These are phyloP conservation scores for Steatocranus sp. DNA, from an alignment of 2,797 vertebrate genomes.

Conservation along the genomic window DNA sequence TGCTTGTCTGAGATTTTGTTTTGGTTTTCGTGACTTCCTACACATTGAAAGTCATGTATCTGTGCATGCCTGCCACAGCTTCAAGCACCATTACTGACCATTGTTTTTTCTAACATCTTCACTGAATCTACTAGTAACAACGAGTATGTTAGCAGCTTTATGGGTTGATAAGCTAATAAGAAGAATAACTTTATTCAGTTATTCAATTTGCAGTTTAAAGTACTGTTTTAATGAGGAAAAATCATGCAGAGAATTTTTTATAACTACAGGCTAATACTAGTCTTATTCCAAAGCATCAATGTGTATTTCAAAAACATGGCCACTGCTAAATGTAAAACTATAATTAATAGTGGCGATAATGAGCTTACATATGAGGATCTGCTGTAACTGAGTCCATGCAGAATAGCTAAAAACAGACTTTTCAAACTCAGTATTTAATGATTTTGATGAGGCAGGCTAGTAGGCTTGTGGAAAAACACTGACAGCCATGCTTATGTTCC, in stretches of 20 bases:
- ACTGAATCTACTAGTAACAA: not conserved
- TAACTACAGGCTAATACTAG: not conserved
- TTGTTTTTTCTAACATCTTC: not conserved
- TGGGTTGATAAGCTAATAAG: not conserved
- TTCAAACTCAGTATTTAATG: not conserved
- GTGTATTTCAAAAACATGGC: not conserved
- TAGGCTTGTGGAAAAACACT: not conserved
- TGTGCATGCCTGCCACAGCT: not conserved
- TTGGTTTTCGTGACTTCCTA: not conserved
- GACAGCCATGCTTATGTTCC: not conserved
- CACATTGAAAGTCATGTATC: not conserved
- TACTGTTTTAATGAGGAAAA: not conserved
- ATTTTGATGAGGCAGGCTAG: not conserved
- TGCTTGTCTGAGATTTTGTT: not conserved
- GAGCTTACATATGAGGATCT: not conserved
- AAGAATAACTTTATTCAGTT: not conserved
- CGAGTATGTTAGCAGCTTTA: fast-evolving
- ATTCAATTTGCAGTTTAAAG: not conserved
- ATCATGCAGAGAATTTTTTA: not conserved
- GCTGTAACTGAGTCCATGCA: not conserved
- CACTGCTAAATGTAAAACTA: not conserved
- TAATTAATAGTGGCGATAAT: not conserved
- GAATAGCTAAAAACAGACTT: not conserved
- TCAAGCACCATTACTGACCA: not conserved
- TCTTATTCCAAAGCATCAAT: not conserved